Evolutionary conservation across 2,797 vertebrate species (phyloP).

Genomic region (Denticeps clupeoides): DNA sequence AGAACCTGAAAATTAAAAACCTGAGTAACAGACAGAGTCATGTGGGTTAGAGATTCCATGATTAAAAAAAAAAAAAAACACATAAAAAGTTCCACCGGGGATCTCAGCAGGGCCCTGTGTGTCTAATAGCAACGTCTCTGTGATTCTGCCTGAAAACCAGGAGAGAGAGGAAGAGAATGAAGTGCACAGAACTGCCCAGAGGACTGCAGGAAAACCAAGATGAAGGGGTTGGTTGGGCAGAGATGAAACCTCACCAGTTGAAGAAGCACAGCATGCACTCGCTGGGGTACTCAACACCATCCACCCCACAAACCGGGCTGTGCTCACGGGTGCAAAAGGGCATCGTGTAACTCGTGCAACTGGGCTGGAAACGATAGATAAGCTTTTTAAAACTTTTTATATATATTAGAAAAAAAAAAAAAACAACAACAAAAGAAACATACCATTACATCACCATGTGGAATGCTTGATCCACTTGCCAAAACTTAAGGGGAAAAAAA

Average conservation of each 20-base stretch:
- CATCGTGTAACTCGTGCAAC: not conserved
- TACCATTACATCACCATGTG: not conserved
- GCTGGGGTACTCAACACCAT: conserved; percentile 24
- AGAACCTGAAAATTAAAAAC: too few relatives aligned
- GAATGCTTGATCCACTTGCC: not conserved
- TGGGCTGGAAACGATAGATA: conserved; percentile 8
- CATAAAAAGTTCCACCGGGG: too few relatives aligned
- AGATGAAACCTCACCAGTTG: conserved; percentile 12
- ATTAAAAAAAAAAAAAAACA: not conserved
- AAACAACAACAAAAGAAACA: not conserved
- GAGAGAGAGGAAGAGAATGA: not conserved
- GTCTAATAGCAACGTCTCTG: too few relatives aligned
- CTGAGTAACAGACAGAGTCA: too few relatives aligned
- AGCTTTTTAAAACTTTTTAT: too few relatives aligned
- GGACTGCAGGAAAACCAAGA: not conserved
- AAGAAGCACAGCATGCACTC: conserved; percentile 29
- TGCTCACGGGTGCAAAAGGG: conserved; percentile 26
- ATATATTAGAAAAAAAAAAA: too few relatives aligned
- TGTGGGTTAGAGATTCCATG: too few relatives aligned
- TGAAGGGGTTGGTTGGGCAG: not conserved
- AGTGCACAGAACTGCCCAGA: too few relatives aligned
- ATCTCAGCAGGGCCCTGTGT: too few relatives aligned
- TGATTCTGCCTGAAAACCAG: too few relatives aligned
- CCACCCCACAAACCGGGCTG: conserved; percentile 27
- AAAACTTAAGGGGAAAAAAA: conserved; percentile 6